Evolutionary conservation across 1,140 invertebrate species (phyloP).

Genomic region (Ooceraea biroi): DNA sequence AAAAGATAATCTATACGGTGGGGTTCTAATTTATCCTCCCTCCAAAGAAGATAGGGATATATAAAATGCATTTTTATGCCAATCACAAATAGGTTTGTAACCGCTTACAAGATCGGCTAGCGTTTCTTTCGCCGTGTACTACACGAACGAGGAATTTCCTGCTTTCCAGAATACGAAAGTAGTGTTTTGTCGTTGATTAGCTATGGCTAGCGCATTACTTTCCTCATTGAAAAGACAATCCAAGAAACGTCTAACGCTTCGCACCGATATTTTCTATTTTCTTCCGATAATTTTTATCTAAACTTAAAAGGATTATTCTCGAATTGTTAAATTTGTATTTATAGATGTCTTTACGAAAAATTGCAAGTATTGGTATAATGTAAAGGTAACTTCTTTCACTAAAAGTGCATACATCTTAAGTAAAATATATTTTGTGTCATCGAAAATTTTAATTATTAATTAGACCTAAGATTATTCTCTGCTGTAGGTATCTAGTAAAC

Average conservation of each 20-base stretch:
- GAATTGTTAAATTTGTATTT: not conserved
- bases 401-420: too few relatives aligned
- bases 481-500: too few relatives aligned
- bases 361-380: too few relatives aligned
- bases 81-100: not conserved
- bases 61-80: not conserved
- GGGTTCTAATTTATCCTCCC: not conserved
- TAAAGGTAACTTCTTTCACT: too few relatives aligned
- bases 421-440: too few relatives aligned
- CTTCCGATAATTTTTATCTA: not conserved
- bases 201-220: constrained; percentile 26
- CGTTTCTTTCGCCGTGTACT: not conserved
- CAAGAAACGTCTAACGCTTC: not conserved
- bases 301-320: not conserved
- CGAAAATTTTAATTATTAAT: too few relatives aligned
- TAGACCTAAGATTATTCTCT: too few relatives aligned
- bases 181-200: constrained; percentile 53
- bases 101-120: not conserved
- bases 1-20: constrained; percentile 14
- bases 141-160: not conserved
- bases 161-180: constrained; percentile 58
- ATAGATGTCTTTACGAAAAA: not conserved
- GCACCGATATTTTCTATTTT: not conserved
- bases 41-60: not conserved
- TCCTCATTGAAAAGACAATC: constrained; percentile 30